phyloP scores from a whole-genome alignment of 2,797 vertebrate genomes.

The Orestias chungarensis region DNA sequence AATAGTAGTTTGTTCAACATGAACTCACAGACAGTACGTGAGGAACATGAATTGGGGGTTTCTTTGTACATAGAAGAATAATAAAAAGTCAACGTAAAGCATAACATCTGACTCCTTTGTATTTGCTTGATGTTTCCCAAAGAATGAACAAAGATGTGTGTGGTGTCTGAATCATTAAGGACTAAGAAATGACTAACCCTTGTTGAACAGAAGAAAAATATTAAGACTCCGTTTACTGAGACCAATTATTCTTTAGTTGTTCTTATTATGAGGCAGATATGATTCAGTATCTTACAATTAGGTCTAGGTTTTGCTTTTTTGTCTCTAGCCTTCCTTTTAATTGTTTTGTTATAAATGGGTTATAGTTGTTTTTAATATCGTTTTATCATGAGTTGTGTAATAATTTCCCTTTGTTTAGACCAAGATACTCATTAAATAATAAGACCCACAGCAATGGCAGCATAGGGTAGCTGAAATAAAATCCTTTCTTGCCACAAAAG shows the following conservation, averaged over 20 bases:
- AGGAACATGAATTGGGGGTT: too few species aligned
- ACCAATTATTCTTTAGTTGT: slow-evolving; percentile 13
- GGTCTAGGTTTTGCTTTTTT: slow-evolving; percentile 15
- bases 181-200: slow-evolving; percentile 30
- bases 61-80: background rate
- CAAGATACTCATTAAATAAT: slow-evolving; percentile 73
- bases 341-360: slow-evolving; percentile 53
- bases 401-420: slow-evolving; percentile 73
- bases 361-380: slow-evolving; percentile 43
- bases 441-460: slow-evolving; percentile 68
- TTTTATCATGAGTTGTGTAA: slow-evolving; percentile 60
- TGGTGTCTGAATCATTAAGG: slow-evolving; percentile 59
- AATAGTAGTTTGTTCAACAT: too few species aligned
- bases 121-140: slow-evolving; percentile 28
- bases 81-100: slow-evolving; percentile 33
- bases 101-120: slow-evolving; percentile 46
- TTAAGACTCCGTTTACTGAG: background rate
- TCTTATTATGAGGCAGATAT: slow-evolving; percentile 10
- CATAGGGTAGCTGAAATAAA: slow-evolving; percentile 79
- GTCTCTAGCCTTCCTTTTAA: slow-evolving; percentile 34
- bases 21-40: too few species aligned
- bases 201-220: background rate
- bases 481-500: slow-evolving; percentile 82
- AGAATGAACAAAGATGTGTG: slow-evolving; percentile 26
- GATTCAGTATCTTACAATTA: slow-evolving; percentile 7